Evolutionary conservation across 1,140 invertebrate genomes (phyloP).

Genomic region (Drosophila santomea): DNA sequence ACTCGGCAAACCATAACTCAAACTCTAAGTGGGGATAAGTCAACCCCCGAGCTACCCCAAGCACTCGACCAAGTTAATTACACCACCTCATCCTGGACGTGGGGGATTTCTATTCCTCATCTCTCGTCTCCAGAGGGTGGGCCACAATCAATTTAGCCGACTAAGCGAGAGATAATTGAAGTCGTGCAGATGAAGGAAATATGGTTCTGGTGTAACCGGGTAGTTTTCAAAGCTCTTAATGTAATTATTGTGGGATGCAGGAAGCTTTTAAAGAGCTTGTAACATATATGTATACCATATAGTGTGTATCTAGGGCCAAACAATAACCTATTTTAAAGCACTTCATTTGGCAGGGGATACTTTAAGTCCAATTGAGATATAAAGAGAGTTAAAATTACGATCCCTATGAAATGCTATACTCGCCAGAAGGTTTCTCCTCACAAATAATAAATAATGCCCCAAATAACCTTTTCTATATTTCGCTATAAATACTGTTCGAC

Average conservation of each 20-base stretch:
- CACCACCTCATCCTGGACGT: conserved; percentile 21
- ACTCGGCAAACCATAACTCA: conserved; percentile 49
- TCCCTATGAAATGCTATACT: too few relatives aligned
- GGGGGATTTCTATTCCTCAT: conserved; percentile 26
- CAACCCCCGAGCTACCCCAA: conserved; percentile 29
- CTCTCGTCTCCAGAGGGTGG: conserved; percentile 6
- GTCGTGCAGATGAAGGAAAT: conserved; percentile 1
- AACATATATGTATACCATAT: too few relatives aligned
- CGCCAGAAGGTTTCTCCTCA: too few relatives aligned
- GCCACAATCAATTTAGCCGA: conserved; percentile 44
- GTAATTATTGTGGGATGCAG: conserved; percentile 6
- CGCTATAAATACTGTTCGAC: too few relatives aligned
- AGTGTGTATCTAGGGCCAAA: too few relatives aligned
- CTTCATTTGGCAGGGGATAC: too few relatives aligned
- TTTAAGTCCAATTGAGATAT: not conserved
- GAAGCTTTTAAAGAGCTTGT: not conserved
- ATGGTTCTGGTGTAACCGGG: not conserved
- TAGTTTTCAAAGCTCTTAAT: conserved; percentile 15
- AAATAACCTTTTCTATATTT: not conserved
- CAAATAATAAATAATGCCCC: too few relatives aligned
- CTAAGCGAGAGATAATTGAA: conserved; percentile 48
- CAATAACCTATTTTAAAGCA: too few relatives aligned
- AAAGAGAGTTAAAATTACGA: not conserved
- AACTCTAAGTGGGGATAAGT: conserved; percentile 46
- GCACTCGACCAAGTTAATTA: conserved; percentile 38